Conservation (phyloP, 2,113 vertebrate genomes). For the Cyanoramphus novaezelandiae region DNA sequence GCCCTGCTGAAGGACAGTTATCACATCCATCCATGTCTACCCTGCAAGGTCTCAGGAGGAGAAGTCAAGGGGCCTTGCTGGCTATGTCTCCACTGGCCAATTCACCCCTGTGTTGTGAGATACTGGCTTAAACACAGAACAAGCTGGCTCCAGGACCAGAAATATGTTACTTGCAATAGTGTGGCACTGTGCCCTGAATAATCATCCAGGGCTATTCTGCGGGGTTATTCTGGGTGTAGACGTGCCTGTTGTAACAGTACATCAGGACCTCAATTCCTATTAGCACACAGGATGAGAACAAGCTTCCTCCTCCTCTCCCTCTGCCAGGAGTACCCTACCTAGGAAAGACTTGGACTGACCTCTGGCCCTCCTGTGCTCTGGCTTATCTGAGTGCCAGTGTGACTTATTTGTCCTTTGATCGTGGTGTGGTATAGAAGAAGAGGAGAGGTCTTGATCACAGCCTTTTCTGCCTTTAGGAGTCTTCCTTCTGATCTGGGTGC, state of each 20-base stretch:
- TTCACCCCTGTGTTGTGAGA: fast-evolving
- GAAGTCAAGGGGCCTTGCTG: neutral
- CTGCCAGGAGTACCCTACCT: neutral
- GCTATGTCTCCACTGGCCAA: neutral
- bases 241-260: neutral
- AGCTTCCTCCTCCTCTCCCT: neutral
- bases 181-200: neutral
- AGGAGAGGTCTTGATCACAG: neutral
- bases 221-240: neutral
- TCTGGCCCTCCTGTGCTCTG: neutral
- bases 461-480: neutral
- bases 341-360: neutral
- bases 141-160: neutral
- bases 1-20: neutral
- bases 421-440: neutral
- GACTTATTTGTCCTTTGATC: neutral
- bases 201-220: neutral
- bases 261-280: neutral
- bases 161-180: neutral
- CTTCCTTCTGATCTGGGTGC: neutral
- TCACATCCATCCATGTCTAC: fast-evolving
- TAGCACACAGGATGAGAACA: neutral
- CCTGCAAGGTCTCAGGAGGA: neutral
- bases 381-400: neutral
- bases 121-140: neutral